Percentiles rank a stretch among this genome's conserved stretches.
Conservation (phyloP, 2,888 invertebrate species). For the Morpho achilles region DNA sequence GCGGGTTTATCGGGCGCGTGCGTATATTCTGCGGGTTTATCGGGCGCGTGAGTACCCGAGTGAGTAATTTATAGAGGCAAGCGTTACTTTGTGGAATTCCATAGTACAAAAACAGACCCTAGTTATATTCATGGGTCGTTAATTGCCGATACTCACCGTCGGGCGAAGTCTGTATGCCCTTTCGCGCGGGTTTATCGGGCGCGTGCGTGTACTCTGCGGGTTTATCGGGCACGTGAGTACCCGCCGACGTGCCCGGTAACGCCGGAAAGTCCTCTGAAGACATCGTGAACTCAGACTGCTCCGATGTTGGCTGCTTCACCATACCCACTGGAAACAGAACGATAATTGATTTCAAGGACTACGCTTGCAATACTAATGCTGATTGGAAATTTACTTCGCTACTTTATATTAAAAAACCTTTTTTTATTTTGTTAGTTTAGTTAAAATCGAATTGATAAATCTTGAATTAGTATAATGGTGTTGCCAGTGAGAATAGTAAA, state of each 20-base stretch:
- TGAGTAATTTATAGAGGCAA: no score
- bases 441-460: no score
- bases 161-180: constrained; percentile 96
- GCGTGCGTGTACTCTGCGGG: constrained; percentile 50
- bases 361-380: neutral
- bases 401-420: no score
- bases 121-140: no score
- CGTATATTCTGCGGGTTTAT: constrained; percentile 40
- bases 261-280: constrained; percentile 99
- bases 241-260: constrained; percentile 94
- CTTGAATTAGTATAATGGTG: constrained; percentile 2
- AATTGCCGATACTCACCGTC: constrained; percentile 85
- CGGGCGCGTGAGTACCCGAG: neutral
- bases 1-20: neutral
- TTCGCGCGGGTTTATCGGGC: constrained; percentile 76
- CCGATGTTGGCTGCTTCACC: constrained; percentile 96
- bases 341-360: neutral
- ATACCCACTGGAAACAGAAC: constrained; percentile 85
- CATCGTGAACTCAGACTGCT: constrained; percentile 97
- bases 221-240: constrained; percentile 47
- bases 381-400: neutral
- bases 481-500: constrained; percentile 14
- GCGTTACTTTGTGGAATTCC: no score
- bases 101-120: no score
- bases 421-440: neutral